These are phyloP conservation scores for Cygnus buccinator DNA, from an alignment of 2,113 vertebrate genomes.

Conservation along the genomic window DNA sequence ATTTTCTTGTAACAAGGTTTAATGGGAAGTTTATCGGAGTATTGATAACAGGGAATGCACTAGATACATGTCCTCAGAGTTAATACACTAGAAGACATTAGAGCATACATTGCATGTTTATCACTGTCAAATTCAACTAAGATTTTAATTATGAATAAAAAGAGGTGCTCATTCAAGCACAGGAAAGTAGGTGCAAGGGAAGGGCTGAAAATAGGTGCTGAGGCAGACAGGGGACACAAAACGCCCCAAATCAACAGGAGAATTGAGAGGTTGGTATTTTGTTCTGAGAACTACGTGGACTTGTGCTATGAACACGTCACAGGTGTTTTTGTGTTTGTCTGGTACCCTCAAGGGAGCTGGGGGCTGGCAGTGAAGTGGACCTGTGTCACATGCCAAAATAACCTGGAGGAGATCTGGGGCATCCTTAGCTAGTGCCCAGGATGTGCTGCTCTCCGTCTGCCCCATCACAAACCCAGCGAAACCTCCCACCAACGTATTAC, in stretches of 20 bases:
- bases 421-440: not conserved
- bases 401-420: rapidly evolving
- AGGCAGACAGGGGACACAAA: not conserved
- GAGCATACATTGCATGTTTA: not conserved
- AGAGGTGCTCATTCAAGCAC: not conserved
- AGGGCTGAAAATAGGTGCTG: not conserved
- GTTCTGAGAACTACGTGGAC: not conserved
- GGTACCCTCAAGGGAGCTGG: not conserved
- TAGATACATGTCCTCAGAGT: not conserved
- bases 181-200: not conserved
- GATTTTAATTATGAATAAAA: slow-evolving; percentile 19
- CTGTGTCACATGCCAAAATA: not conserved
- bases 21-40: slow-evolving; percentile 53
- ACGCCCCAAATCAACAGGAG: not conserved
- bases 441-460: not conserved
- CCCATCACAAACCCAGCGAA: not conserved
- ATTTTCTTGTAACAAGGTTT: slow-evolving; percentile 54
- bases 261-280: not conserved
- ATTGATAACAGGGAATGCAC: slow-evolving; percentile 25
- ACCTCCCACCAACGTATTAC: not conserved
- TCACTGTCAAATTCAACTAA: slow-evolving; percentile 1
- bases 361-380: not conserved
- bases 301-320: rapidly evolving
- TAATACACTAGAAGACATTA: slow-evolving; percentile 4
- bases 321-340: not conserved